Base-by-base conservation (phyloP, 2,797 vertebrate genomes). In the Pseudochaenichthys georgianus region DNA sequence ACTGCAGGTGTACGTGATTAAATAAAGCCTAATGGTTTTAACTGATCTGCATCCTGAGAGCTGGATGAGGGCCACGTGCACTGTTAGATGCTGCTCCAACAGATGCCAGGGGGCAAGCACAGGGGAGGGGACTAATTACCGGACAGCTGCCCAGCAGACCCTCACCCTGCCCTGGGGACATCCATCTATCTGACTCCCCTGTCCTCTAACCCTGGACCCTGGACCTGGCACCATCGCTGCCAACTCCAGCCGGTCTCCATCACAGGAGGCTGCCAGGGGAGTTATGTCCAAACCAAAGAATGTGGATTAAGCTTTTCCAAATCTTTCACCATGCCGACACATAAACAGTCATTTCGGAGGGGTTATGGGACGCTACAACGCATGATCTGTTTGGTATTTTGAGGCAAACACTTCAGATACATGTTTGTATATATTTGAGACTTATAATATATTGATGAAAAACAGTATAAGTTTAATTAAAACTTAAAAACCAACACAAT, bases 61-160 rank as follows among this genome's bases (percentile, higher is more conserved):
- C 84, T 93, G 92, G 93, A 93, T 54, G 79, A 73, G 85, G 88
- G 88, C 94, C 94, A 93, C 78, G 46, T 70, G 76, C 64, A 43
- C 91, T 87, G 92, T 93, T 92, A 87, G 90, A 81, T 52, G 64
- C 85, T 77, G 86, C 87, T 86, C 89, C 42, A 77, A 90, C 94
- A 95, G 93, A 94, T 95, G 94, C 93, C 88, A 88, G 87, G 87
- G 92, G 92, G 88, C 91, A 86, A 90, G 81, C 87, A 52, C 84
- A 65, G 86, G 94, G 94, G 93, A 94, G 91, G 84, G 91, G 92
- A 94, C 93, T 96, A 94, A 96, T 95, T 95, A 95, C 90, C 92
- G 91, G 94, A 95, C 95, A 95, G 94, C 93, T 96, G 95, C 94
- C 94, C 94, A 93, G 84, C 87, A 93, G 91, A 94, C 90, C 94